Evolutionary conservation across 2,113 vertebrate genomes (phyloP).

Genomic region (Pelobates fuscus): DNA sequence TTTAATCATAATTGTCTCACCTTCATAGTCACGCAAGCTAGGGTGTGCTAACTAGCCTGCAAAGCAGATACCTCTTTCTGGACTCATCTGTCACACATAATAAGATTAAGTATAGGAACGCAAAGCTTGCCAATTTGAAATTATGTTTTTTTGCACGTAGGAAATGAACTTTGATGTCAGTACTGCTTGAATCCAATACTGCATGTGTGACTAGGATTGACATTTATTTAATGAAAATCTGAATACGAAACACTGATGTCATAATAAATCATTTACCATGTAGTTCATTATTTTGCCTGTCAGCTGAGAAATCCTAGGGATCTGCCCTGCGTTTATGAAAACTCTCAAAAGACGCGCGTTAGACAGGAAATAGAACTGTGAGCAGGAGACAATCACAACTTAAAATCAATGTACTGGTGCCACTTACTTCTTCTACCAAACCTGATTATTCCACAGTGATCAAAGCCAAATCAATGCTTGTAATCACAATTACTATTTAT

Average conservation of each 20-base stretch:
- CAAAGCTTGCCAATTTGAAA: neutral
- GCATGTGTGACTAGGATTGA: slow-evolving; percentile 7
- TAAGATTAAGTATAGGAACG: neutral
- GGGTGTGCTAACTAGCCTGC: neutral
- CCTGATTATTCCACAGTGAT: slow-evolving; percentile 41
- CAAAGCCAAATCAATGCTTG: neutral
- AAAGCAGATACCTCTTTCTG: neutral
- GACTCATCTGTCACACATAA: neutral
- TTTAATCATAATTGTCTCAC: too few relatives aligned
- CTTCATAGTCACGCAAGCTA: too few relatives aligned
- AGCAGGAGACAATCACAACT: neutral
- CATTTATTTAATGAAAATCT: slow-evolving; percentile 31
- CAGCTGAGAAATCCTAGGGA: slow-evolving; percentile 3
- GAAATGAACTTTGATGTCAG: slow-evolving; percentile 7
- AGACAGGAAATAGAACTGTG: neutral
- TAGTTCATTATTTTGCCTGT: neutral
- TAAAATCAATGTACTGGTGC: neutral
- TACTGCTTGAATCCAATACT: neutral
- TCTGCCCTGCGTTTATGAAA: neutral
- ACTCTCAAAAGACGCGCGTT: neutral
- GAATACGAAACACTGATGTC: neutral
- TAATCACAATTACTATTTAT: too few relatives aligned
- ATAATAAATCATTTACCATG: slow-evolving; percentile 28
- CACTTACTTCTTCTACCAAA: slow-evolving; percentile 39
- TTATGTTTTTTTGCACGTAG: slow-evolving; percentile 4